Evolutionary conservation across 1,140 invertebrate species (phyloP), one percentile per base, ranked within the genome.

Genomic region (Neotoxoptera formosana): DNA sequence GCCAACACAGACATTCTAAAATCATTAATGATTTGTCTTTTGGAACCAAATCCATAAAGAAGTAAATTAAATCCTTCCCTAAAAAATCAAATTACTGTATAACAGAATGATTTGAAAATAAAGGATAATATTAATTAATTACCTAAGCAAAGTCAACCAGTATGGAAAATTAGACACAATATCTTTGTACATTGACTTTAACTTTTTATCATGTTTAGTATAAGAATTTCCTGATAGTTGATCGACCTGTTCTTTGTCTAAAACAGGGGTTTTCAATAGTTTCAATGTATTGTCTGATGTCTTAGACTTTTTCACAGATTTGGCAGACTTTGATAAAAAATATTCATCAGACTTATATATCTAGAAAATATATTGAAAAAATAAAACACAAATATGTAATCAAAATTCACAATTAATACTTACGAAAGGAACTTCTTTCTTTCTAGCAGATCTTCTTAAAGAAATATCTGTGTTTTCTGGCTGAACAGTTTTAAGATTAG

Each of bases 31-130:
- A 99, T 95, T 67, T 96, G 95, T 67, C 96, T 96, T 95, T 99
- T 99, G 1, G 98, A 99, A 17, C 99, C 99, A 90, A 99, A 95
- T 1, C 98, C 98, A 96, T 98, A 98, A 0, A 99, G 95, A 56
- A 99, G 95, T 53, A 99, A 95, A 95, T 97, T 99, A 94, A 97
- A 99, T 53, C 97, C 97, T 96, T 98, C 97, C 95, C 98, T 98
- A 93, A 96, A 94, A 94, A 53, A 41, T 25, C 11, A 30, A 41
- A 45, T 6, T 30, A 89, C 36, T 53, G 2, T 17, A 47, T 89
- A 14, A 89, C 8, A 41, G 6, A 89, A 53, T 36, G 41, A 47
- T 41, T 41, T 90, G 2, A 90, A 20, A 17, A 67, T 30, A 76
- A 76, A 34, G 14, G 7, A 76, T 67, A 67, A n/a, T 17, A n/a